These are phyloP conservation scores for Spilogale gracilis DNA, from an alignment of 2,113 vertebrate genomes.

Conservation along the genomic window DNA sequence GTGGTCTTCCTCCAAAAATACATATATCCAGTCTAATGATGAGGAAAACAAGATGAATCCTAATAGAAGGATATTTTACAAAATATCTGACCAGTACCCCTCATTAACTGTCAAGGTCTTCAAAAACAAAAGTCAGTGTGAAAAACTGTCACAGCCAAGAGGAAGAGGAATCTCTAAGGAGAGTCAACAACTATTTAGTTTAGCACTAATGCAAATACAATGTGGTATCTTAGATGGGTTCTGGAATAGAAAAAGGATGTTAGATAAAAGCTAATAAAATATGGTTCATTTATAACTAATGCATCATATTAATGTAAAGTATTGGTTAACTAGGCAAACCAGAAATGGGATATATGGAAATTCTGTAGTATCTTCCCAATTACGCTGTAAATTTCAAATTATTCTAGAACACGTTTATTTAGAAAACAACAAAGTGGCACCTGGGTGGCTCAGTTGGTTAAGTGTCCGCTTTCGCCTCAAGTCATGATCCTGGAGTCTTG, in stretches of 20 bases:
- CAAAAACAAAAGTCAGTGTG: background rate
- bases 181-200: background rate
- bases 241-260: constrained; percentile 14
- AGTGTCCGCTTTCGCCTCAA: too few relatives aligned
- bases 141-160: background rate
- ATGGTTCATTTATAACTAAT: background rate
- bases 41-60: constrained; percentile 17
- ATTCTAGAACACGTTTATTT: constrained; percentile 35
- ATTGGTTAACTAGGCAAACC: background rate
- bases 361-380: constrained; percentile 17
- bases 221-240: background rate
- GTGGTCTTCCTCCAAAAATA: background rate
- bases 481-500: too few relatives aligned
- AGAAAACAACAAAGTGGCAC: background rate
- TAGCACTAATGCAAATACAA: background rate
- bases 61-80: background rate
- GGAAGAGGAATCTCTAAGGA: background rate
- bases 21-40: background rate
- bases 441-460: too few relatives aligned
- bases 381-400: constrained; percentile 23
- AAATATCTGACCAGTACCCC: background rate
- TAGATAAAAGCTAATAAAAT: constrained; percentile 35
- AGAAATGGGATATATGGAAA: background rate
- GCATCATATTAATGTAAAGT: background rate
- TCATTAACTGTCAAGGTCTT: constrained; percentile 29